A percentile compares a stretch with the other conserved stretches of the same genome.
Conservation (phyloP, 2,888 invertebrate species). For the Marronus borbonicus region DNA sequence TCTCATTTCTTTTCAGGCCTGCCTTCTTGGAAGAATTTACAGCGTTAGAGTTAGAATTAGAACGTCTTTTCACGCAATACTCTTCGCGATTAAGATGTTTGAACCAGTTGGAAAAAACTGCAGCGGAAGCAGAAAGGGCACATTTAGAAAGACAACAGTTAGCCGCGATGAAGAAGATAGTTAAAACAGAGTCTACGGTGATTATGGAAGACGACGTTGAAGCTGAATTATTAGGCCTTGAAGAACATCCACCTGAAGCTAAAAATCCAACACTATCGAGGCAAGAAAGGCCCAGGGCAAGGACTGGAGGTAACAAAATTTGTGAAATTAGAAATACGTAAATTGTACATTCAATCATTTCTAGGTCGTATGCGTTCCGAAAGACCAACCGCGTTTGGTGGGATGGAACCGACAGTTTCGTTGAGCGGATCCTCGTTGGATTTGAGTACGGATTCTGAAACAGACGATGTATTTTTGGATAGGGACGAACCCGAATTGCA, state of each 20-base stretch:
- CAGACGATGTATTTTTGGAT: conserved; percentile 68
- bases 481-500: conserved; percentile 68
- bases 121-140: conserved; percentile 84
- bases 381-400: conserved; percentile 59
- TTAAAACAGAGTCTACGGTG: conserved; percentile 71
- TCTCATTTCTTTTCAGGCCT: conserved; percentile 75
- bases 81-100: conserved; percentile 90
- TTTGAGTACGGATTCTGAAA: conserved; percentile 66
- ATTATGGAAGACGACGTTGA: conserved; percentile 65
- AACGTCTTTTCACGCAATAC: conserved; percentile 89
- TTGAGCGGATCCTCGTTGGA: conserved; percentile 66
- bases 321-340: background rate
- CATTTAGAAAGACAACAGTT: conserved; percentile 84
- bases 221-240: conserved; percentile 61
- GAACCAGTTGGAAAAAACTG: conserved; percentile 89
- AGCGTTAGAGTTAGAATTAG: conserved; percentile 87
- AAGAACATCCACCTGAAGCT: conserved; percentile 58
- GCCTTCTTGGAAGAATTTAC: conserved; percentile 98
- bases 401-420: conserved; percentile 64
- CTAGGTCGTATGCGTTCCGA: conserved; percentile 59
- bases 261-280: conserved; percentile 63
- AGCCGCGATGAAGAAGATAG: conserved; percentile 69
- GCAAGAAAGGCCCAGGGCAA: conserved; percentile 73
- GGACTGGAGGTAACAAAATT: conserved; percentile 72
- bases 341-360: conserved; percentile 33